Evolutionary conservation across 2,113 vertebrate species (phyloP), one percentile per base, ranked within the genome.

Genomic region (Perccottus glenii): DNA sequence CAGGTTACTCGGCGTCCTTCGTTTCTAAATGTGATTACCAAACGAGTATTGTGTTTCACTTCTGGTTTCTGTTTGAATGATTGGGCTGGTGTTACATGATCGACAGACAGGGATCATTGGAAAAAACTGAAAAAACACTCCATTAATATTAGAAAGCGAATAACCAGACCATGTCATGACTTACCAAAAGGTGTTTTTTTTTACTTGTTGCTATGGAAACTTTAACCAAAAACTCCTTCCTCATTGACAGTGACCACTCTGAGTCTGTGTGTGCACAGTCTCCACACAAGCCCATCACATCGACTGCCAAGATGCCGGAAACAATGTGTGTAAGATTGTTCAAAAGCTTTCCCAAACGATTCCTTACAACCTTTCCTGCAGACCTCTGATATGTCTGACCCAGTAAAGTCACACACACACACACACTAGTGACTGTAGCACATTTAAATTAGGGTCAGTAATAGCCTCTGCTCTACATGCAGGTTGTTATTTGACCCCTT

Each of bases 251-350:
- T 90, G 83, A 91, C 79, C 19, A 27, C 78, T 89, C 47, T 91
- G 82, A 92, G 75, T 93, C 79, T 89, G 80, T 91, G 80, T 88
- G 86, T 90, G 81, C 78, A 68, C 90, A 90, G 90, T 92, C 90
- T 87, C 84, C 77, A 67, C 78, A 73, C 77, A 72, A 86, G 71
- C 76, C 89, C 81, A 88, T 82, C 90, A 87, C 70, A 62, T 81
- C 88, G 84, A 87, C 84, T 83, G 71, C 64, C 88, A 86, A 81
- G 89, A 93, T 93, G 91, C 91, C 91, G 83, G 90, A 92, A 69
- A 92, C 91, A 90, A 92, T 91, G 82, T 92, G 91, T 92, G 92
- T 93, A 93, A 93, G 92, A 91, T 76, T 85, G 86, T 87, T 82
- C 64, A 6, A 77, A 80, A 65, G 61, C 73, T 72, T 89, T 77